These are phyloP conservation scores for Gopherus evgoodei DNA, from an alignment of 2,113 vertebrate genomes.

Conservation along the genomic window DNA sequence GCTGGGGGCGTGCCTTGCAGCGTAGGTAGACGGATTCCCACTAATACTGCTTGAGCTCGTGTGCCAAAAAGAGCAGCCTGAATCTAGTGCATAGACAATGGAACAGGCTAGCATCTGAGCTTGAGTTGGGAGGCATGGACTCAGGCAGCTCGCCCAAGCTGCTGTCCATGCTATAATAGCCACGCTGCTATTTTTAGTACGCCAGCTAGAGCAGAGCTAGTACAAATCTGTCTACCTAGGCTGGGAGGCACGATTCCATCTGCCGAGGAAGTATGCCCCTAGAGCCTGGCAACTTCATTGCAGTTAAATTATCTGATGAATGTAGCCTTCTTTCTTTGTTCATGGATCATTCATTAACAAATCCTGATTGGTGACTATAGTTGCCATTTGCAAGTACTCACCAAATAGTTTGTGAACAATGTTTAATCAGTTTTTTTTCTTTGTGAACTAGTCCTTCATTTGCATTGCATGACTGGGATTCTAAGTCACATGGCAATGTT, in stretches of 20 bases:
- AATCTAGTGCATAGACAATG: not conserved
- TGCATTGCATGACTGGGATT: not conserved
- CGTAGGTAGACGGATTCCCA: not conserved
- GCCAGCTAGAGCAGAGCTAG: not conserved
- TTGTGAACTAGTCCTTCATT: not conserved
- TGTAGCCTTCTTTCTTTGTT: not conserved
- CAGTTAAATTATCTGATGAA: not conserved
- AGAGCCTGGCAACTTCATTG: not conserved
- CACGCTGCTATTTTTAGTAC: not conserved
- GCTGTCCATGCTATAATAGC: not conserved
- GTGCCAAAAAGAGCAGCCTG: not conserved
- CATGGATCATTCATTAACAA: not conserved
- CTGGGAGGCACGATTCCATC: not conserved
- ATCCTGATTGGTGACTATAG: not conserved
- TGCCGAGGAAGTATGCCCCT: not conserved
- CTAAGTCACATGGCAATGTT: not conserved
- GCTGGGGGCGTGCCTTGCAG: not conserved
- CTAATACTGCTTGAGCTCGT: not conserved
- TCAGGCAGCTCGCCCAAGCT: not conserved
- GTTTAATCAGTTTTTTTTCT: not conserved
- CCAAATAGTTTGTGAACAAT: not conserved
- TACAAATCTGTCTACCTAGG: not conserved
- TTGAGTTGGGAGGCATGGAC: not conserved
- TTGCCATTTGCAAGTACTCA: not conserved
- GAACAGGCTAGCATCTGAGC: not conserved